Percentiles rank a stretch among this genome's conserved stretches.
Conservation (phyloP, 2,113 vertebrate species). For the Amia ocellicauda region DNA sequence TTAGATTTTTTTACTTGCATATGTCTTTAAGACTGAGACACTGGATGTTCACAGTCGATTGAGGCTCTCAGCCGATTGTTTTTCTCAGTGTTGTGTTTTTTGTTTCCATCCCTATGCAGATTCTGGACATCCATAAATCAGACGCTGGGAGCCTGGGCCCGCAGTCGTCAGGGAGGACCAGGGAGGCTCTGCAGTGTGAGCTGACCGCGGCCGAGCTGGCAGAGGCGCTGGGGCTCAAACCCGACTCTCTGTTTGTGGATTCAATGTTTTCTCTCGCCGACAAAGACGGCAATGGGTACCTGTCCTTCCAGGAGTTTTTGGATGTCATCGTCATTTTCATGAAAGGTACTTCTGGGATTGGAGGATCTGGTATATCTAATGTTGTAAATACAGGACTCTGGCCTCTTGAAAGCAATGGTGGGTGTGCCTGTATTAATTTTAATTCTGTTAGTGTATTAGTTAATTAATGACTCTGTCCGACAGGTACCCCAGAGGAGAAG, state of each 20-base stretch:
- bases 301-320: slow-evolving; percentile 91
- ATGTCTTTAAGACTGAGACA: too few species aligned
- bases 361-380: not conserved
- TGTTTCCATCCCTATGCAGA: slow-evolving; percentile 62
- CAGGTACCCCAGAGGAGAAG: slow-evolving; percentile 89
- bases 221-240: slow-evolving; percentile 80
- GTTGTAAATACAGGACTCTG: not conserved
- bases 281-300: slow-evolving; percentile 91
- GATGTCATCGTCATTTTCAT: slow-evolving; percentile 93
- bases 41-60: too few species aligned
- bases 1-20: too few species aligned
- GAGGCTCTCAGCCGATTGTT: too few species aligned
- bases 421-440: not conserved
- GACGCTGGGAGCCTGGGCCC: slow-evolving; percentile 70
- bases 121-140: slow-evolving; percentile 78
- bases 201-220: slow-evolving; percentile 87
- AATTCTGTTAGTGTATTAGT: not conserved
- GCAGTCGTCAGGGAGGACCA: slow-evolving; percentile 66
- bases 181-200: slow-evolving; percentile 82
- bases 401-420: not conserved
- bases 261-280: slow-evolving; percentile 94
- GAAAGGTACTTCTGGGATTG: slow-evolving; percentile 71
- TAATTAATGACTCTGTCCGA: not conserved
- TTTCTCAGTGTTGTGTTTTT: too few species aligned
- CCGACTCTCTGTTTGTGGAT: slow-evolving; percentile 85